Percentiles rank a stretch among this genome's conserved stretches.
These are phyloP conservation scores for Vicugna pacos DNA, from an alignment of 2,113 vertebrate species.

Conservation along the genomic window DNA sequence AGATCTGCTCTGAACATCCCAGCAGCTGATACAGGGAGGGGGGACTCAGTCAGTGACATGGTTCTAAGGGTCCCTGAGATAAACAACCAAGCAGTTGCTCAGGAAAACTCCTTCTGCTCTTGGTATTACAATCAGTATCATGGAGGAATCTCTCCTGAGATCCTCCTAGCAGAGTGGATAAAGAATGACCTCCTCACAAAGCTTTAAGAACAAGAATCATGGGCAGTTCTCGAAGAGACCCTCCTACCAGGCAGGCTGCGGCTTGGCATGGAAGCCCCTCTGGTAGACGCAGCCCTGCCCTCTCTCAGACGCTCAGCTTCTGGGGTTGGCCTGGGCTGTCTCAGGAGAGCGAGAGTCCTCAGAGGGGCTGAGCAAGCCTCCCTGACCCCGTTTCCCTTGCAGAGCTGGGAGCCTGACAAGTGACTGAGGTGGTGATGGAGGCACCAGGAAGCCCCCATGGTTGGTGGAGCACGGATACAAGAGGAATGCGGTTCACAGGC, in stretches of 20 bases:
- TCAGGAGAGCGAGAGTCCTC: background rate
- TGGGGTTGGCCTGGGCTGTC: background rate
- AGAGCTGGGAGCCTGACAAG: background rate
- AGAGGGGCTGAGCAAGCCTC: background rate
- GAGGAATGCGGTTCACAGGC: background rate
- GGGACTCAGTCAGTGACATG: background rate
- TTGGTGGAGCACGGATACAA: background rate
- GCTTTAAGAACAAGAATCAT: background rate
- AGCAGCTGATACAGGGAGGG: background rate
- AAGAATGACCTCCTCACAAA: background rate
- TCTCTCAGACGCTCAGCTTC: background rate
- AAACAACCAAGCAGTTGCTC: background rate
- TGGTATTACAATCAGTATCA: background rate
- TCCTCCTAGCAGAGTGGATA: background rate
- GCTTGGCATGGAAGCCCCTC: background rate
- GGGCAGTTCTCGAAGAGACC: background rate
- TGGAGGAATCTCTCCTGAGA: background rate
- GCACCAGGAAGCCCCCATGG: background rate
- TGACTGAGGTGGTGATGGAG: background rate
- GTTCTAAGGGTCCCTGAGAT: background rate
- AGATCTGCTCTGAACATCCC: background rate
- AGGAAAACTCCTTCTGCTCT: background rate
- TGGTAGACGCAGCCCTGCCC: background rate
- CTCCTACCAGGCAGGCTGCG: accelerated
- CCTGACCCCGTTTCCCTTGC: background rate